These are phyloP conservation scores for Tridacna crocea DNA, from an alignment of 2,888 invertebrate species.

Conservation along the genomic window DNA sequence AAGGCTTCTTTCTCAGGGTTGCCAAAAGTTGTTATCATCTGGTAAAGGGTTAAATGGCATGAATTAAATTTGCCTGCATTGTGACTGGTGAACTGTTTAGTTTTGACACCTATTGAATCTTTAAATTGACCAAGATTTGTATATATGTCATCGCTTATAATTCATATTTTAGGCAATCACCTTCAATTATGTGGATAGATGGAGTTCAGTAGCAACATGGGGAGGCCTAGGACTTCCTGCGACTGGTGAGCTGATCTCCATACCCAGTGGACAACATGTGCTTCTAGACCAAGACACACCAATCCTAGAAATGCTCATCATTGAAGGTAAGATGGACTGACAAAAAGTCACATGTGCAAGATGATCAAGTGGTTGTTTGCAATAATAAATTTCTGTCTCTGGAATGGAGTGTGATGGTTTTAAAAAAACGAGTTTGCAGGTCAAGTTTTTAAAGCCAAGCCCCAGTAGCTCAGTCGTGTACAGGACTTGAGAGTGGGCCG, in stretches of 20 bases:
- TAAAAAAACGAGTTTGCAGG: background rate
- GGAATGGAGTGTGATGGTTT: no score
- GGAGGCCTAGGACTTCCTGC: conserved; percentile 70
- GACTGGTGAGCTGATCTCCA: conserved; percentile 78
- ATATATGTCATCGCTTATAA: no score
- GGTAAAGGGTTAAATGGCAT: no score
- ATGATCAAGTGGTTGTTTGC: background rate
- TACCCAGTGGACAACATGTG: conserved; percentile 73
- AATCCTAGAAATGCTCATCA: conserved; percentile 76
- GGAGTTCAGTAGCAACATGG: conserved; percentile 78
- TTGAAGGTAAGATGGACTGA: conserved; percentile 71
- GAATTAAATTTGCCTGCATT: no score
- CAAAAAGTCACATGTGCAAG: background rate
- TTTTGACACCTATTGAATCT: no score
- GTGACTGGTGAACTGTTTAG: no score
- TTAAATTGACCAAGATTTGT: no score
- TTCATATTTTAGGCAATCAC: no score
- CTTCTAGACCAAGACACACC: conserved; percentile 78
- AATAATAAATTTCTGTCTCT: background rate
- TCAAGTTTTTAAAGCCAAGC: background rate
- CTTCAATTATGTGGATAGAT: conserved; percentile 45
- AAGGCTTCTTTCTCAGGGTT: no score
- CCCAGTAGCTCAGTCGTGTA: no score
- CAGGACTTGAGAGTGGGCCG: no score
- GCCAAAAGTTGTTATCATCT: no score